Base-by-base conservation (phyloP, 1,140 invertebrate species). In the Eupeodes corollae region DNA sequence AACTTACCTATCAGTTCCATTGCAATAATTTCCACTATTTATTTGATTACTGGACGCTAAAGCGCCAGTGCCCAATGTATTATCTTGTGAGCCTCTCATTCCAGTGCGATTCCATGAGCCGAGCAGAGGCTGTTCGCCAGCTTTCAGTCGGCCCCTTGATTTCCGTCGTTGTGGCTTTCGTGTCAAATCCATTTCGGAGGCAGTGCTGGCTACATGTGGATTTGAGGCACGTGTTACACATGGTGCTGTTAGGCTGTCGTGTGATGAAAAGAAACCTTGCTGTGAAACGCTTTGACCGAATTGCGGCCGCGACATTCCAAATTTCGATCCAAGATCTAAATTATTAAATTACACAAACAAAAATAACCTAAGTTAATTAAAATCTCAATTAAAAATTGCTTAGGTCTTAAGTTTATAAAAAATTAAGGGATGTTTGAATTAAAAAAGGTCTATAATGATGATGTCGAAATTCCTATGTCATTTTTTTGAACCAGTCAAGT, bases 121-220 rank as follows among this genome's bases (percentile, higher is more conserved):
- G 33, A 61, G 51, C 44, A 68, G 51, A 42, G 62, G 62, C 52
- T 65, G 65, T 39, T 68, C 61, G 50, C 57, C 62, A 51, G 57
- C 52, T 73, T 86, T 86, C 57, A 81, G 73, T 53, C 73, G 73
- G 52, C 79, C 75, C 63, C 79, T 74, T 67, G 83, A 75, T 70
- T 79, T 76, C 52, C 75, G 63, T 58, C 78, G 71, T 55, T 76
- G 71, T 67, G 41, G 12, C 13, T 18, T 80, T 50, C 73, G 75
- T 64, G 77, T 78, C 51, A 86, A 72, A 69, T 85, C 83, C 63
- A 85, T 75, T 69, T 86, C 84, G 57, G 82, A 85, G 47, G 79
- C 79, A 52, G 74, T 75, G 52, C 76, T 60, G 81, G 58, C 79
- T 76, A 73, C 80, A 79, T 55, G 79, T 47, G 66, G 59, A 53